A percentile compares a stretch with the other conserved stretches of the same genome.
Evolutionary conservation across 2,888 invertebrate genomes (phyloP).

Genomic region (Drosophila antonietae): DNA sequence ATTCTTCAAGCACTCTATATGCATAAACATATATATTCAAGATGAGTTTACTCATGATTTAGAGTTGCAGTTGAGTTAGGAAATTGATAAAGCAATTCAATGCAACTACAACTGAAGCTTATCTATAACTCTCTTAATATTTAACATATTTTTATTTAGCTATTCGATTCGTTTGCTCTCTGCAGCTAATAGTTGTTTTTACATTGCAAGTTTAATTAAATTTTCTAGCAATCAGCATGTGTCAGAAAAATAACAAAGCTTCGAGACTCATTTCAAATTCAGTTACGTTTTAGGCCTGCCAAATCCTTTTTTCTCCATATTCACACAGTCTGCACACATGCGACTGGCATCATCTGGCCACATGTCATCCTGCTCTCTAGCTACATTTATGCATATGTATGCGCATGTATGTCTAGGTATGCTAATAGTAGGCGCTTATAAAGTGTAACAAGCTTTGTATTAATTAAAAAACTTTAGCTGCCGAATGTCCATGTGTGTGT

Average conservation of each 20-base stretch:
- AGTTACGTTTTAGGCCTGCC: conserved; percentile 29
- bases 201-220: conserved; percentile 71
- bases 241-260: conserved; percentile 17
- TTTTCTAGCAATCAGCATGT: conserved; percentile 65
- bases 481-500: conserved; percentile 41
- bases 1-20: not conserved
- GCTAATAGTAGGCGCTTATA: conserved; percentile 73
- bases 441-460: conserved; percentile 82
- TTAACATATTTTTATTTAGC: not conserved
- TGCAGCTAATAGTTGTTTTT: conserved; percentile 32
- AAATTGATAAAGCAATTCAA: not conserved
- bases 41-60: not conserved
- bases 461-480: conserved; percentile 82
- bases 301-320: conserved; percentile 3
- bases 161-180: conserved; percentile 7
- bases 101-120: not conserved
- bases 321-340: not conserved
- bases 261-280: conserved; percentile 25
- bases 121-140: not conserved
- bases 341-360: conserved; percentile 8
- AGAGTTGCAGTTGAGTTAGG: not conserved
- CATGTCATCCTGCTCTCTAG: not conserved
- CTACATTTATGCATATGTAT: conserved; percentile 2
- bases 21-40: too few relatives aligned
- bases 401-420: not conserved